Evolutionary conservation across 2,888 invertebrate species (phyloP), one percentile per base, ranked within the genome.

Genomic region (Tholera decimalis): DNA sequence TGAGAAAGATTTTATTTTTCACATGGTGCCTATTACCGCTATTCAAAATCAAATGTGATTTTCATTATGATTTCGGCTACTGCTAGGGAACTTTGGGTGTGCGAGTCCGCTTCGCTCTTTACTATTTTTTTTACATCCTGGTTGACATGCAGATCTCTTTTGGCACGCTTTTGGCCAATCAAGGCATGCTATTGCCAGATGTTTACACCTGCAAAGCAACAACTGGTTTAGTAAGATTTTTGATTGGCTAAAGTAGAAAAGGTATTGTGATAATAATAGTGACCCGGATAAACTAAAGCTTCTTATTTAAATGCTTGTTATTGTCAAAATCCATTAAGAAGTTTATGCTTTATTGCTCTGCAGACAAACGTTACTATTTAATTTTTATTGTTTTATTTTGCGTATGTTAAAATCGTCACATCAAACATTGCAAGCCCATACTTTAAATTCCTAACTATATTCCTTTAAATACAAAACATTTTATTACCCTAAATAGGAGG

Each of bases 151-250:
- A 26, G 15, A 24, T 13, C 22, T 43, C 20, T 18, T n/a, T 13
- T 15, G 18, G 28, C 20, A 28, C 11, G n/a, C 53, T 28, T 37
- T 15, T 41, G 11, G 8, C 41, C 41, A 13, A 8, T 30, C 9
- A 11, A 33, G 20, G 9, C 53, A 51, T 3, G 11, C 8, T 18
- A 46, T 22, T 2, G 20, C 3, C 63, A 66, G 67, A 26, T 63
- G 65, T 30, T 13, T 9, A 30, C 65, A 63, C 26, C 39, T 65
- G 28, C 28, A 20, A 37, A 9, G 68, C 18, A 26, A n/a, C n/a
- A 67, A 54, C 64, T 13, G 9, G 68, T 68, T 56, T 44, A 7
- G 39, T 50, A 56, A 39, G 13, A 22, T 30, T 41, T 24, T 18
- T 0, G n/a, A 18, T 28, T 57, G 4, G 24, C 26, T 20, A 11